Evolutionary conservation across 1,140 invertebrate genomes (phyloP).

Genomic region (Drosophila tsacasi): DNA sequence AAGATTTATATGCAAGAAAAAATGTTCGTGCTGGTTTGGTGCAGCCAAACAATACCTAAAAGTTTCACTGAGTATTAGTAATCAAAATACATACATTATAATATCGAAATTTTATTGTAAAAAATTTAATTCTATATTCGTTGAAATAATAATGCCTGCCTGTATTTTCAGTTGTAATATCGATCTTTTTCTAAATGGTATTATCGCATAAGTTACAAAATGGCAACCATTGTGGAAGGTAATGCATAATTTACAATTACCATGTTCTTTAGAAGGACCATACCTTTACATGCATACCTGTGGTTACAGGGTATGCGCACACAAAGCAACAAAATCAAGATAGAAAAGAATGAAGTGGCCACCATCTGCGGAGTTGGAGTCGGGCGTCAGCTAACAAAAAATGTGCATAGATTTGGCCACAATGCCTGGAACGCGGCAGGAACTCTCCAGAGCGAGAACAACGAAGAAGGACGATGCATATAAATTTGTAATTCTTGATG

Average conservation of each 20-base stretch:
- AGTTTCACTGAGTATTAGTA: background rate
- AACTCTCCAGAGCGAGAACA: slow-evolving; percentile 42
- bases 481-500: slow-evolving; percentile 83
- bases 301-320: slow-evolving; percentile 40
- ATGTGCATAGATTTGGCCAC: slow-evolving; percentile 75
- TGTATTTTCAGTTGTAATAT: background rate
- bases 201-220: background rate
- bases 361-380: slow-evolving; percentile 11
- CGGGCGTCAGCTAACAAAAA: slow-evolving; percentile 61
- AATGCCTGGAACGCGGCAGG: slow-evolving; percentile 60
- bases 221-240: background rate
- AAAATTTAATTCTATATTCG: background rate
- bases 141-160: background rate
- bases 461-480: slow-evolving; percentile 63
- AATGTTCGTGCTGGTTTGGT: slow-evolving; percentile 9
- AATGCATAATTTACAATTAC: background rate
- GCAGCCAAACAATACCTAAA: slow-evolving; percentile 11
- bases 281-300: slow-evolving; percentile 21
- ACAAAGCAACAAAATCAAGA: slow-evolving; percentile 51
- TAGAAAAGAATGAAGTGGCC: slow-evolving; percentile 30
- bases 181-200: background rate
- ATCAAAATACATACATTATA: background rate
- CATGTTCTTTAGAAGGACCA: background rate
- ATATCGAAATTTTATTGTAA: background rate
- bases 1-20: slow-evolving; percentile 79